A percentile compares a stretch with the other conserved stretches of the same genome.
These are phyloP conservation scores for Apostichopus leukothele DNA, from an alignment of 53 echinoderm and acorn worm species.

Conservation along the genomic window DNA sequence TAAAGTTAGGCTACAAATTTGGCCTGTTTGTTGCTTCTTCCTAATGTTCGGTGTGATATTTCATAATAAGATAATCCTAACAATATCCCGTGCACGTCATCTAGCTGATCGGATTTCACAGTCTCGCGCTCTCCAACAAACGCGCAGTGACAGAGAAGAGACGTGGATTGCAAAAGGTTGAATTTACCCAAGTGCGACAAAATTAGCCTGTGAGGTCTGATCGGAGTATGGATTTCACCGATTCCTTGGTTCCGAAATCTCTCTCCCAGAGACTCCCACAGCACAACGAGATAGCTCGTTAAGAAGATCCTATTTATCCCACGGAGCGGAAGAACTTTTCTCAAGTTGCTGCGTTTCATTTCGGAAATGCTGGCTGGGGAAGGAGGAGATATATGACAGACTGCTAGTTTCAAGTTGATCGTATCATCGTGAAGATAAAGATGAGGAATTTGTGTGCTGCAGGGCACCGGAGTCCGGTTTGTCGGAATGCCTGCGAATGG, in stretches of 20 bases:
- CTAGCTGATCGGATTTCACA: neutral
- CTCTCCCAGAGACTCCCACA: neutral
- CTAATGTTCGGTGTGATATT: neutral
- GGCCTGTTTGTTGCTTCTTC: neutral
- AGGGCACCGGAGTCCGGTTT: neutral
- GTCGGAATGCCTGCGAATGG: slow-evolving; percentile 28
- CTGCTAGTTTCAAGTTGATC: no score
- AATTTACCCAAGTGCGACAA: neutral
- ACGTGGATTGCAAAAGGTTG: neutral
- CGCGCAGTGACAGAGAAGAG: neutral
- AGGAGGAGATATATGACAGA: neutral
- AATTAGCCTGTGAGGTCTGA: neutral
- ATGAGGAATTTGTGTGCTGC: neutral
- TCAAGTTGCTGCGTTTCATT: neutral
- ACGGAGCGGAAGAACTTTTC: neutral
- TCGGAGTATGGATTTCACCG: neutral
- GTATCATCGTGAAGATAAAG: no score
- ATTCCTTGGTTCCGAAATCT: neutral
- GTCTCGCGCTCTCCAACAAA: neutral
- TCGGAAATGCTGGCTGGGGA: neutral
- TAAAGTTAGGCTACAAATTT: neutral
- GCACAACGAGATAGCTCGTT: neutral
- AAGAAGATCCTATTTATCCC: neutral
- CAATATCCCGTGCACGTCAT: neutral
- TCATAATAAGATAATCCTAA: neutral